Conservation (phyloP, 1,140 invertebrate genomes). For the Stegodyphus dumicola region DNA sequence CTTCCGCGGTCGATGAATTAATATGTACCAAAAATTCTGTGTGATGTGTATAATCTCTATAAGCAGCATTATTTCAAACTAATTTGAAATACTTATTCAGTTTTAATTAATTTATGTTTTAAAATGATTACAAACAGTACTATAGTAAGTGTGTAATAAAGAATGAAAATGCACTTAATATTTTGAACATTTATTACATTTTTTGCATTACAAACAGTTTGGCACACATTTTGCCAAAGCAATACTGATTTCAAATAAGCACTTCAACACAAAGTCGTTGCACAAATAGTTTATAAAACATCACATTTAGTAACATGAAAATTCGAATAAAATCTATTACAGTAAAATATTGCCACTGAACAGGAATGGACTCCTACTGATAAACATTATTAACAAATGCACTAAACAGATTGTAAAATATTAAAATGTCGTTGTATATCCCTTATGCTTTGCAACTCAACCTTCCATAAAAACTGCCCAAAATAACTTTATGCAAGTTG, state of each 20-base stretch:
- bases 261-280: slow-evolving; percentile 22
- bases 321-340: slow-evolving; percentile 20
- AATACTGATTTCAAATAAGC: slow-evolving; percentile 40
- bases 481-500: too few relatives aligned
- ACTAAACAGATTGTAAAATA: background rate
- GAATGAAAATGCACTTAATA: too few relatives aligned
- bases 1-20: too few relatives aligned
- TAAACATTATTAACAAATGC: background rate
- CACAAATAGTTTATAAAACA: slow-evolving; percentile 31
- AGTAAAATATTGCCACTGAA: slow-evolving; percentile 31
- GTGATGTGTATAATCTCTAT: too few relatives aligned
- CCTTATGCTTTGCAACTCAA: background rate
- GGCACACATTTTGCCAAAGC: slow-evolving; percentile 22
- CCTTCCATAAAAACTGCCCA: slow-evolving; percentile 6
- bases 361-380: background rate
- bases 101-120: too few relatives aligned
- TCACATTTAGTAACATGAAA: slow-evolving; percentile 22
- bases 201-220: slow-evolving; percentile 23
- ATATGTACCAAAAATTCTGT: too few relatives aligned
- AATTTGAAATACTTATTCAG: too few relatives aligned
- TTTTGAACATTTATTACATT: too few relatives aligned
- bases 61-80: too few relatives aligned
- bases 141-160: too few relatives aligned
- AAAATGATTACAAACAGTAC: too few relatives aligned
- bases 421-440: background rate